Conservation (phyloP, 2,797 vertebrate genomes). For the Monodelphis domestica region DNA sequence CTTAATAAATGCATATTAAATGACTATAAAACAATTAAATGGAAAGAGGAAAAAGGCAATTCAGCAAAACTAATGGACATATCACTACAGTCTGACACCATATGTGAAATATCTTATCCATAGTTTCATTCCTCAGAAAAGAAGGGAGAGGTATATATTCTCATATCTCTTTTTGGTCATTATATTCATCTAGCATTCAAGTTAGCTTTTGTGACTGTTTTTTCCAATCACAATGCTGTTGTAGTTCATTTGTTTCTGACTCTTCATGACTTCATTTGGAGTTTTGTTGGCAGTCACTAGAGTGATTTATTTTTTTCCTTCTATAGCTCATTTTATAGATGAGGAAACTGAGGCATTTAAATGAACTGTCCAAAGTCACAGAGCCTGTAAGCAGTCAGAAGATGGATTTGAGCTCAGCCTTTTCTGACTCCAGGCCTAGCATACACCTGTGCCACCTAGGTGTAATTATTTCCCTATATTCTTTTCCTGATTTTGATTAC, state of each 20-base stretch:
- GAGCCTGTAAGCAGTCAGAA: no score
- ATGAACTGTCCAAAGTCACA: no score
- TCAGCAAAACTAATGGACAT: background rate
- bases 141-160: background rate
- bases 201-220: background rate
- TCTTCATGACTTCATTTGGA: no score
- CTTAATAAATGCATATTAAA: background rate
- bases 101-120: background rate
- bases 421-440: no score
- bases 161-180: background rate
- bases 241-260: no score
- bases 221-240: background rate
- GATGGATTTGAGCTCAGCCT: no score
- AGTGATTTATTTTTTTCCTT: no score
- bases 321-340: no score
- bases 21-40: background rate
- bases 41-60: background rate
- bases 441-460: no score
- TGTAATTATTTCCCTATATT: background rate
- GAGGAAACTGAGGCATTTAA: no score
- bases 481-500: background rate
- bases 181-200: background rate
- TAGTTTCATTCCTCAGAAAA: background rate
- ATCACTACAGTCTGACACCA: background rate
- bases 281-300: no score